Base-by-base conservation (phyloP, 1,140 invertebrate genomes). In the Cydia pomonella region DNA sequence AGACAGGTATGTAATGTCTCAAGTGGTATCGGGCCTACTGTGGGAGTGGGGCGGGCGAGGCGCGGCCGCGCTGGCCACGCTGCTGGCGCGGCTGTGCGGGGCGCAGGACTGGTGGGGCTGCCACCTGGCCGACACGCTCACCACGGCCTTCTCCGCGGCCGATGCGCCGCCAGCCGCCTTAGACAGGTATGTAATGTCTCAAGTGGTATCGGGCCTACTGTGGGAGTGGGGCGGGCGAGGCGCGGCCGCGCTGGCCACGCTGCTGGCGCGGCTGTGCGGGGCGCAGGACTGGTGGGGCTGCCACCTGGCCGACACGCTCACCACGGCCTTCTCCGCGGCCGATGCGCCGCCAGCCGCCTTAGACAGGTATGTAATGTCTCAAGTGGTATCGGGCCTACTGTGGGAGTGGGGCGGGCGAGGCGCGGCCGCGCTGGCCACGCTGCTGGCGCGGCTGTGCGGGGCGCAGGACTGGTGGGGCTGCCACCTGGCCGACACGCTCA, bases 101-200 rank as follows among this genome's bases (percentile, higher is more conserved):
- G 94, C 95, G 74, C 95, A 96, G 85, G 93, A 94, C 1, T 98
- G 97, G 97, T 98, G 97, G 97, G 97, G 97, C 13, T 95, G 96
- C 75, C 98, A 98, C 84, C 93, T 99, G 4, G 96, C 97, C 1
- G 96, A 96, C 83, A 97, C 96, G 12, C 94, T 98, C 25, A 95
- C 95, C 16, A 94, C 95, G 79, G 95, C 98, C 69, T 98, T 97
- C 87, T 95, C 96, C 2, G 95, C 96, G 0, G 95, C 96, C 16
- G 96, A 97, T 77, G 95, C 95, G 21, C 94, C 95, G 71, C 95
- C 97, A 59, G 97, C 97, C 84, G 96, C 97, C 33, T 96, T 98
- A 85, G 97, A 98, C 87, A 96, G 97, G 97, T 97, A 88, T 77
- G 59, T 78, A 71, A 50, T n/a, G 89, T 90, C 86, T 75, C 27